Evolutionary conservation across 30 jellyfish, hydroid and myxozoan species (phyloP), one percentile per base, ranked within the genome.

Genomic region (Aurelia aurita complex sp. Pacific): DNA sequence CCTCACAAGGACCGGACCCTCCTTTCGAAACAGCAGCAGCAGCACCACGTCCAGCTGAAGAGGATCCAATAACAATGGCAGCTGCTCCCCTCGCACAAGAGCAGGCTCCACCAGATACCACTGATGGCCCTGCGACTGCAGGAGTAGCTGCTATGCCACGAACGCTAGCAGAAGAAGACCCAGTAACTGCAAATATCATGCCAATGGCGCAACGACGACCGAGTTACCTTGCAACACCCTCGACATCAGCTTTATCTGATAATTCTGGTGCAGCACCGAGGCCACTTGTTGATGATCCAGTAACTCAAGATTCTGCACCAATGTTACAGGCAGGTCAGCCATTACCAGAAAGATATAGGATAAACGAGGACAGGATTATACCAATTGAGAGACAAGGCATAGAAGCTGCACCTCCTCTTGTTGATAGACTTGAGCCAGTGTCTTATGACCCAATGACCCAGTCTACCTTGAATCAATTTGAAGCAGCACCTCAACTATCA

Each of bases 11-110:
- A 14, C 40, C 80, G 1, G 63, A 55, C 40, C 80, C 80, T 7
- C 80, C 33, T 7, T 19, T 12, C 14, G 61, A 64, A 11, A 13
- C 80, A 15, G 57, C 78, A 4, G 73, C 72, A 14, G 78, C 51
- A 46, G 62, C 78, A 67, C 89, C 89, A 13, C 53, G 19, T 9
- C 73, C 74, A 53, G 85, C 74, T 18, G 85, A 10, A 36, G 89
- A 79, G 65, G 89, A 79, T 34, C 82, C 93, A 3, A 2, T 69
- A 17, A 19, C 60, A 32, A 64, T 9, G 66, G 73, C 62, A 14
- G 82, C 63, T 23, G 87, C 93, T 12, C 75, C 83, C 17, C 40
- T 60, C 63, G 68, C 83, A 18, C 81, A 84, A 32, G 89, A 79
- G 34, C 15, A 46, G 57, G 80, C 89, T 5, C 35, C 80, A 43